A percentile compares a stretch with the other conserved stretches of the same genome.
These are phyloP conservation scores for Cranoglanis bouderius DNA, from an alignment of 2,113 vertebrate species.

Conservation along the genomic window DNA sequence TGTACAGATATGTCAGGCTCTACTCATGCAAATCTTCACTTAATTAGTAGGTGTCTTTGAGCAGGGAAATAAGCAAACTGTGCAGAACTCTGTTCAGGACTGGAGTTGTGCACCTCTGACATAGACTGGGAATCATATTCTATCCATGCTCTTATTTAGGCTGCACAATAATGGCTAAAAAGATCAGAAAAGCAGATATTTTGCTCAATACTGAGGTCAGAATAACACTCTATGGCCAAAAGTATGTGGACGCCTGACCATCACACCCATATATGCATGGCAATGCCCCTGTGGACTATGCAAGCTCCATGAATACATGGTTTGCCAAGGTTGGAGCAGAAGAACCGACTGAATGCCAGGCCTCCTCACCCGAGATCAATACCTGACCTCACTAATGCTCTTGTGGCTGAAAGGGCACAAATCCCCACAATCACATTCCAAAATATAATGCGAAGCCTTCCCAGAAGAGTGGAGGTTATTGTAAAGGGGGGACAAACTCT, in stretches of 20 bases:
- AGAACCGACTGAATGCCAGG: no score
- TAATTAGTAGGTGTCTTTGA: not conserved
- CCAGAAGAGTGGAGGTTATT: not conserved
- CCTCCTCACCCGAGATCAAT: not conserved
- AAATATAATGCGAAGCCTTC: not conserved
- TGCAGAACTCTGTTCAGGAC: not conserved
- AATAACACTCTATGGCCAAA: not conserved
- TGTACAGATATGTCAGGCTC: not conserved
- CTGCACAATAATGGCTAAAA: not conserved
- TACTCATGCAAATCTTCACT: not conserved
- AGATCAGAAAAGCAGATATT: not conserved
- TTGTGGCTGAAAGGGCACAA: not conserved
- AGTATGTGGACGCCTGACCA: not conserved
- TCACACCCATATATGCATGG: not conserved
- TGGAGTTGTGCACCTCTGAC: not conserved
- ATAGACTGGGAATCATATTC: not conserved
- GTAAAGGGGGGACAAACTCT: not conserved
- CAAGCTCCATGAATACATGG: not conserved
- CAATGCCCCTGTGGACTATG: not conserved
- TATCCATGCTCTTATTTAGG: not conserved
- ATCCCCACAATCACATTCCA: not conserved
- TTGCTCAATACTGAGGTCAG: not conserved
- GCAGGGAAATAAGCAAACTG: not conserved
- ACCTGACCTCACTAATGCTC: not conserved
- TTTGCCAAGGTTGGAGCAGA: not conserved